Evolutionary conservation across 2,888 invertebrate species (phyloP), one percentile per base, ranked within the genome.

Genomic region (Parasteatoda lunata): DNA sequence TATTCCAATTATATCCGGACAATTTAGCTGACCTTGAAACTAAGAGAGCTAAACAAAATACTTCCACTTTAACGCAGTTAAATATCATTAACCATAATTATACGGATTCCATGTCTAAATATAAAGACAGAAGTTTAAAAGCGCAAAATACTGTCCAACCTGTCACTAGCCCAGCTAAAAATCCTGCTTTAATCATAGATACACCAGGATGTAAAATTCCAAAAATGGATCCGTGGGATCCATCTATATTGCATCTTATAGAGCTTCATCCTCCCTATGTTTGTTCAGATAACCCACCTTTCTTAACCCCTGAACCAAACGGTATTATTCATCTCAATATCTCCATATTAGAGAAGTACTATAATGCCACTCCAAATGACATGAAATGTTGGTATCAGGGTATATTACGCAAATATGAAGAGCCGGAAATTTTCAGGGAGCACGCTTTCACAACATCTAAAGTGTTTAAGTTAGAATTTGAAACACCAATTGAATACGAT

Each of bases 121-220:
- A 30, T 30, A 30, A 30, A 30, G 30, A 30, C 30, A 30, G 2
- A 30, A 30, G 30, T 30, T 30, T 2, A 30, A 30, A 30, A 30
- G 30, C 30, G 30, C 30, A 30, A 30, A 30, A 30, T 30, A 30
- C 30, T 1, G 30, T 30, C 30, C 30, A 30, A 30, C 30, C 30
- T 2, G 45, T 68, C 30, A 15, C 15, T 11, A 15, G n/a, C 15
- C 15, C 45, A 52, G 64, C 48, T 8, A 80, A 80, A 51, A 85
- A 81, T n/a, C 77, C 68, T n/a, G 89, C 81, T 9, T 76, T 86
- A 48, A 71, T 89, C n/a, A 45, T 89, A 15, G 88, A 89, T 8
- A 89, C 88, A 11, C 77, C 87, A 5, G 88, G 89, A 9, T 89
- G 89, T 65, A 76, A 73, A 30, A 89, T 89, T 15, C 88, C 89